Base-by-base conservation (phyloP, 2,797 vertebrate species). In the Leptatherina wallacei region DNA sequence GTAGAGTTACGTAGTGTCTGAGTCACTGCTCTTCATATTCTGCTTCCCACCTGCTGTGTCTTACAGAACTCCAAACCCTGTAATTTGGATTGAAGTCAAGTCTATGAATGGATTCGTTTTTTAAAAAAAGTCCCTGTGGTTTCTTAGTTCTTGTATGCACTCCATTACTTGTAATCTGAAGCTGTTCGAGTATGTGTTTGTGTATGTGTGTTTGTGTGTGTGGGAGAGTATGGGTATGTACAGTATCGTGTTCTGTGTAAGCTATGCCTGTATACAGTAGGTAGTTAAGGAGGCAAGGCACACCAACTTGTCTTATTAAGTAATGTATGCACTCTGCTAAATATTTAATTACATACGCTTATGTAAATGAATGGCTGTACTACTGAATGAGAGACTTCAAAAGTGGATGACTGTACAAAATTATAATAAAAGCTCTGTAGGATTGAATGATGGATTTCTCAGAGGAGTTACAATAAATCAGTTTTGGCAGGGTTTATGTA, bases 11-110 rank as follows among this genome's bases (percentile, higher is more conserved):
- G 27, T 77, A 24, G 61, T 11, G 75, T 56, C 75, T 91, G 86
- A 89, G 86, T 93, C 90, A 85, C 86, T 57, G 77, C 85, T 85
- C 80, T 80, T 80, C 78, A 86, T 69, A 80, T 82, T 88, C 81
- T 67, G 73, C 81, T 78, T 71, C 83, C 85, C 86, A 83, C 91
- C 88, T 72, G 87, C 87, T 68, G 81, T 69, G 84, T 91, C 84
- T 89, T 82, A 76, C 80, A 79, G 79, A 85, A 59, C 71, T 79
- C 73, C 77, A 82, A 85, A 82, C 79, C 75, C 80, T 90, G 89
- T 42, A 68, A 81, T 71, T 84, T 89, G 86, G 85, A 89, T 77
- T 54, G 55, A 84, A 91, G 75, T 88, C 86, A 85, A 86, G 75
- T 84, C 81, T 85, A 66, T 72, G 74, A 71, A 75, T 83, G 65